Evolutionary conservation across 2,888 invertebrate species (phyloP).

Genomic region (Hirudinaria manillensis): DNA sequence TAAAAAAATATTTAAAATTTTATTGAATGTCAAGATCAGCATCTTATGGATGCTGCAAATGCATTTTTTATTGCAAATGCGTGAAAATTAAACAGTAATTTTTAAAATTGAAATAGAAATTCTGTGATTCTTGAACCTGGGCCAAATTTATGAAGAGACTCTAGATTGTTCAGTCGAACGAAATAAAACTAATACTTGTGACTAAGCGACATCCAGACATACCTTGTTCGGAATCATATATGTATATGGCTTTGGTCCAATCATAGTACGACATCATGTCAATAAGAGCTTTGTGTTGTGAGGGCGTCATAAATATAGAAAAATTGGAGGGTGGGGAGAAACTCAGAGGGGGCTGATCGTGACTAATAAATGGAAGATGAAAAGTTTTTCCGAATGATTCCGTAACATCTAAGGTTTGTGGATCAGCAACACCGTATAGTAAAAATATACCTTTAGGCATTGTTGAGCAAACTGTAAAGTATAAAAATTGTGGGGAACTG

Average conservation of each 20-base stretch:
- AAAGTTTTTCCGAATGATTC: conserved; percentile 33
- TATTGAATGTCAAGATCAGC: too few relatives aligned
- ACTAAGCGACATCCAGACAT: neutral
- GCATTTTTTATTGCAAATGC: too few relatives aligned
- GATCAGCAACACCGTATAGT: conserved; percentile 30
- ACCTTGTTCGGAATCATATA: conserved; percentile 68
- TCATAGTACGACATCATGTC: conserved; percentile 87
- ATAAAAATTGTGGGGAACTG: too few relatives aligned
- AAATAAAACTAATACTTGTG: too few relatives aligned
- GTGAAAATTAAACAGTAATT: too few relatives aligned
- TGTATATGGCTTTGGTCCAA: conserved; percentile 80
- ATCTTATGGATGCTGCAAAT: too few relatives aligned
- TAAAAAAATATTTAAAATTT: too few relatives aligned
- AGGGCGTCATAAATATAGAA: conserved; percentile 69
- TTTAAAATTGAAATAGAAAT: too few relatives aligned
- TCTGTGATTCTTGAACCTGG: too few relatives aligned
- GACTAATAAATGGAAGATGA: conserved; percentile 31
- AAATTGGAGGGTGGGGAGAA: conserved; percentile 19
- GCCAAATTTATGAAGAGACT: too few relatives aligned
- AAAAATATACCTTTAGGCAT: conserved; percentile 29
- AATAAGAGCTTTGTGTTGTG: conserved; percentile 88
- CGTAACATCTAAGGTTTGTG: conserved; percentile 23
- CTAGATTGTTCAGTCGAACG: too few relatives aligned
- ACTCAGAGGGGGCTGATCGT: conserved; percentile 16
- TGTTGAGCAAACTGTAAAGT: conserved; percentile 31